A percentile compares a stretch with the other conserved stretches of the same genome.
Evolutionary conservation across 2,888 invertebrate species (phyloP).

Genomic region (Bellardia pandia): DNA sequence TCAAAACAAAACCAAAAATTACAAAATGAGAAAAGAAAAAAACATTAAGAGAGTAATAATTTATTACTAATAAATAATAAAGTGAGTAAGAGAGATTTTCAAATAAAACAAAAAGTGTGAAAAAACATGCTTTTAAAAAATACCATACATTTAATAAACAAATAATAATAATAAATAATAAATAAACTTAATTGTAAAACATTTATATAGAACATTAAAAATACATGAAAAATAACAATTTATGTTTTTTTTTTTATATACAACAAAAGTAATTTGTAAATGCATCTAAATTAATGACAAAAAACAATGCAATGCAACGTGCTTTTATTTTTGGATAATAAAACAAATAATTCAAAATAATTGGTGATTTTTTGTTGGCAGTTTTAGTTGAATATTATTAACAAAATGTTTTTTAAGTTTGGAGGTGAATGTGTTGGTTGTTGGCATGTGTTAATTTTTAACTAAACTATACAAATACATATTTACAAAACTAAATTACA

Average conservation of each 20-base stretch:
- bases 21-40: conserved; percentile 40
- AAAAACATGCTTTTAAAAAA: conserved; percentile 52
- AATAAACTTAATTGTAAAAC: conserved; percentile 30
- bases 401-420: conserved; percentile 52
- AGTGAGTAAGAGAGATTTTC: background rate
- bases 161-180: conserved; percentile 6
- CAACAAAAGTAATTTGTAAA: conserved; percentile 40
- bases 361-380: conserved; percentile 72
- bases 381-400: conserved; percentile 54
- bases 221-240: background rate
- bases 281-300: conserved; percentile 51
- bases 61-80: conserved; percentile 9
- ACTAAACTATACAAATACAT: conserved; percentile 11
- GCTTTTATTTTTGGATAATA: conserved; percentile 47
- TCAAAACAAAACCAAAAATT: conserved; percentile 60
- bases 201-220: conserved; percentile 23
- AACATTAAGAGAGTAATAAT: conserved; percentile 33
- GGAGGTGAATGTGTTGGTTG: background rate
- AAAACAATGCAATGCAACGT: conserved; percentile 44
- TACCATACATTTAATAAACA: conserved; percentile 29
- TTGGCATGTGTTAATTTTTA: background rate
- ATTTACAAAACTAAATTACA: conserved; percentile 20
- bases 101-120: conserved; percentile 3
- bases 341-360: conserved; percentile 64
- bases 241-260: conserved; percentile 13